Evolutionary conservation across 2,113 vertebrate genomes (phyloP), one percentile per base, ranked within the genome.

Genomic region (Ardeotis arabs): DNA sequence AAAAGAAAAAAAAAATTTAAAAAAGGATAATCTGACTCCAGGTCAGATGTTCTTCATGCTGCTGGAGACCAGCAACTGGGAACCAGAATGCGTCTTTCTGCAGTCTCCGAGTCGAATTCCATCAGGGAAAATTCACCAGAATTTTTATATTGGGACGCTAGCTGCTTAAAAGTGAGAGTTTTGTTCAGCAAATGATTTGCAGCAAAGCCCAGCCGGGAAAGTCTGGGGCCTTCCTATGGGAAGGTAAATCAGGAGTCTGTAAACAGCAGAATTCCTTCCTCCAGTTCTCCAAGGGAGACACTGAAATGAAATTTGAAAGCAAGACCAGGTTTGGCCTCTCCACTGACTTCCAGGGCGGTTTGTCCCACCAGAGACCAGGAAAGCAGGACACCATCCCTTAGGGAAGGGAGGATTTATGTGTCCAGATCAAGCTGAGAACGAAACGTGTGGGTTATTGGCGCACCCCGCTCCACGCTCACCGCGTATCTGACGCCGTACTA

Each of bases 371-470:
- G 47, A 31, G 35, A 16, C 25, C 6, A 28, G 0, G 3, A 44
- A 39, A 73, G 52, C 5, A 9, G 44, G 55, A 69, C 9, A 35
- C 7, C 27, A 14, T 2, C 31, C 75, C 62, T 22, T 9, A 12
- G 18, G 29, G 19, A 53, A 44, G 41, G 12, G 14, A 23, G 19
- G 41, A 83, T 50, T 67, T 41, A 17, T 1, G 19, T n/a, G 33
- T 7, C 4, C 28, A 29, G n/a, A 56, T 27, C 6, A 2, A 55
- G 45, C 28, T 16, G 58, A 24, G n/a, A 70, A 50, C 50, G 58
- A 29, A 31, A 41, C 27, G 3, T 0, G 27, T 0, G 10, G 41
- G 47, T 27, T n/a, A 33, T 3, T 14, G 55, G 64, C 29, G 49
- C 17, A 28, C 39, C 37, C 62, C 14, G 5, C 21, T n/a, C 52